Evolutionary conservation across 2,113 vertebrate genomes (phyloP), one percentile per base, ranked within the genome.

Genomic region (Athene cunicularia): DNA sequence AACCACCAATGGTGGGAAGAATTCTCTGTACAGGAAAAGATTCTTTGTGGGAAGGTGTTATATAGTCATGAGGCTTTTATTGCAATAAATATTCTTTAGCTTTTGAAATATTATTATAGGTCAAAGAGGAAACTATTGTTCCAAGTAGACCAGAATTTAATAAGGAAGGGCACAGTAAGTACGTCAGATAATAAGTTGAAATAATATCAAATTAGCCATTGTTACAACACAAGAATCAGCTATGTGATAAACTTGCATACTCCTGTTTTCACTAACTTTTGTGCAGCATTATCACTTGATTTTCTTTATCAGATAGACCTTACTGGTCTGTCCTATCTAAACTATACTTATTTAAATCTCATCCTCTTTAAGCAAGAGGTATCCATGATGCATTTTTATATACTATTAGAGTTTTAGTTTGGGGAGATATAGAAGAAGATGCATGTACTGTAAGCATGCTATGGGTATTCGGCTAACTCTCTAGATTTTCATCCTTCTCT

Each of bases 71-170:
- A 97, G 90, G 81, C 90, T 97, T 98, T 98, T 98, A 98, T 97
- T 98, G 98, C 93, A 95, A 92, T 97, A 98, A 98, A 97, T 98
- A 97, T 98, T 97, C 93, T 98, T 97, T 86, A 97, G 84, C 74
- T 85, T 98, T 97, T 94, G 86, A 98, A 98, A 97, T 97, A 90
- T 96, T 93, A 96, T 89, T 95, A 96, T 95, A 97, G 96, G 97
- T 98, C 94, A 98, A 95, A 97, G 91, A 93, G 90, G 53, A 82
- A 96, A 91, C 73, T 97, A 94, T 88, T 96, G 72, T 95, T 98
- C 93, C 79, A 94, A 96, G 95, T 12, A 95, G 76, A 97, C 33
- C 49, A 93, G 87, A 97, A 97, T 97, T 97, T 96, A 97, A 96
- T 97, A 96, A 55, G 86, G 91, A 88, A 93, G 56, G 60, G 86